Evolutionary conservation across 1,140 invertebrate species (phyloP), one percentile per base, ranked within the genome.

Genomic region (Zaprionus ornatus): DNA sequence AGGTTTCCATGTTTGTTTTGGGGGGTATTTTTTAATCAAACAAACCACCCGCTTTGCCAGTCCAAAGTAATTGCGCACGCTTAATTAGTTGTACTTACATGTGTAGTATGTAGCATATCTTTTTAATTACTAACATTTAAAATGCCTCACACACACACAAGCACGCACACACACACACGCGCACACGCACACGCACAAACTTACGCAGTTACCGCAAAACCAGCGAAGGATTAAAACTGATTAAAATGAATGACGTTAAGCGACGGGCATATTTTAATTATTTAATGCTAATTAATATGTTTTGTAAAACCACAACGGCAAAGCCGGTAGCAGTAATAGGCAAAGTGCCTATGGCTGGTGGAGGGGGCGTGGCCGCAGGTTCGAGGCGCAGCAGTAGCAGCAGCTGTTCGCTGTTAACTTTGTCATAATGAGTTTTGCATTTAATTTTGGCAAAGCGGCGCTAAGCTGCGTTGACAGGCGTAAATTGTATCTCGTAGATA

Each of bases 231-330:
- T 90, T 90, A 90, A 90, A 90, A 90, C 86, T 90, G 86, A 90
- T 90, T 90, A 88, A 88, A 88, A 90, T 85, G 81, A 85, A 88
- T 90, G 85, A 90, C 81, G 75, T 84, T 88, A 88, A 88, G 84
- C 84, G 84, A 76, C 74, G 63, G 74, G 85, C 85, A 90, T 90
- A 88, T 88, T 88, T 90, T 90, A 90, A 90, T 90, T 90, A 90
- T 90, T 90, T 90, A 90, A 90, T 90, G 82, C 86, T 90, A 90
- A 90, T 90, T 90, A 90, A 90, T 90, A 90, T 90, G 85, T 90
- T 90, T 90, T 85, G 85, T 90, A 85, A 88, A 90, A 90, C 81
- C 85, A 71, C 85, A 88, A 66, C 68, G 78, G 70, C 72, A 63
- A 37, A 73, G 7, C 54, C 62, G 71, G 50, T 42, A 56, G 15